A percentile compares a stretch with the other conserved stretches of the same genome.
Conservation (phyloP, 1,140 invertebrate species). For the Hyles vespertilio region DNA sequence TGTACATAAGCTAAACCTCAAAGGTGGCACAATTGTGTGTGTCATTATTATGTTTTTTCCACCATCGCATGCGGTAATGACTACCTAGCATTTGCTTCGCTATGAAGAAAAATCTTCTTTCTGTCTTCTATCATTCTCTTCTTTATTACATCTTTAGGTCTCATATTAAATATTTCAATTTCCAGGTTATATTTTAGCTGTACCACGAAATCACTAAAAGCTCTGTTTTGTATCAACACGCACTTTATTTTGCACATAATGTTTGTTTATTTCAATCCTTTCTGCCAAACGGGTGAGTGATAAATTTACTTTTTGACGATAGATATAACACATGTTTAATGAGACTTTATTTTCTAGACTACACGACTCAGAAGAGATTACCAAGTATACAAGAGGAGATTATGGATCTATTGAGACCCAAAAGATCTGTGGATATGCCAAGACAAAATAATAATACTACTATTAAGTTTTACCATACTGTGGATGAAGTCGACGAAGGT, state of each 20-base stretch:
- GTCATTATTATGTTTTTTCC: too few relatives aligned
- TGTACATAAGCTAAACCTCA: too few relatives aligned
- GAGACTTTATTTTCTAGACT: too few relatives aligned
- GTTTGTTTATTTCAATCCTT: slow-evolving; percentile 18
- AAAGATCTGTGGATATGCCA: slow-evolving; percentile 29
- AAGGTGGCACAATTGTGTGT: too few relatives aligned
- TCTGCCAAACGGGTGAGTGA: neutral
- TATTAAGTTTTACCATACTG: slow-evolving; percentile 41
- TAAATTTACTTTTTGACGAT: slow-evolving; percentile 13
- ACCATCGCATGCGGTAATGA: too few relatives aligned
- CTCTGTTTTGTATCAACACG: slow-evolving; percentile 40
- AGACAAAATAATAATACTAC: slow-evolving; percentile 24
- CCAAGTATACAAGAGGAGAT: slow-evolving; percentile 16
- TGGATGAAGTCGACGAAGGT: slow-evolving; percentile 64
- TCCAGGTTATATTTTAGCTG: slow-evolving; percentile 60
- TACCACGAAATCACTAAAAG: slow-evolving; percentile 39
- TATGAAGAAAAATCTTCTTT: neutral
- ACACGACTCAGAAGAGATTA: too few relatives aligned
- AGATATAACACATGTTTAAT: neutral
- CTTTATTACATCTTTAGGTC: too few relatives aligned
- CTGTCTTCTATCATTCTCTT: slow-evolving; percentile 2
- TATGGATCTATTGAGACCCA: slow-evolving; percentile 20
- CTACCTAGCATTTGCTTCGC: too few relatives aligned
- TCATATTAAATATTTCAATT: slow-evolving; percentile 8
- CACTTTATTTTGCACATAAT: slow-evolving; percentile 29